A percentile compares a stretch with the other conserved stretches of the same genome.
phyloP scores from a whole-genome alignment of 2,888 invertebrate species.

The Eupeodes luniger region DNA sequence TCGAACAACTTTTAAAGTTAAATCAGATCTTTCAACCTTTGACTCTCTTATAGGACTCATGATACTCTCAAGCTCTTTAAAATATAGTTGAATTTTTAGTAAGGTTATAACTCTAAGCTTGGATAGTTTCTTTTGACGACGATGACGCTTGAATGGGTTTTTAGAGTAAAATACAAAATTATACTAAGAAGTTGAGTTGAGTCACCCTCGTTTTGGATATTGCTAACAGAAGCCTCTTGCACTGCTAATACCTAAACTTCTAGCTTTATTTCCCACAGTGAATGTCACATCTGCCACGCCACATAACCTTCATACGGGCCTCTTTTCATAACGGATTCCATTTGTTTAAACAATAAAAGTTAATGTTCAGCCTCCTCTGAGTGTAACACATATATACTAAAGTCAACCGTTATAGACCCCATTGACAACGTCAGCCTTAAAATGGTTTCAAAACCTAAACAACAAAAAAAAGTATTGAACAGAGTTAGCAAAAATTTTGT shows the following conservation, averaged over 20 bases:
- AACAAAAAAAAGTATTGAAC: conserved; percentile 22
- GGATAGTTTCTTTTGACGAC: no score
- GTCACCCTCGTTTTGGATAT: background rate
- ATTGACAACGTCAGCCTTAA: conserved; percentile 10
- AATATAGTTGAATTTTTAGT: no score
- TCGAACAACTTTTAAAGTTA: background rate
- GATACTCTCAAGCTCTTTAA: no score
- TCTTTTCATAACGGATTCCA: conserved; percentile 29
- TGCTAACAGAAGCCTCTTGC: background rate
- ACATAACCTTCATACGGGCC: conserved; percentile 36
- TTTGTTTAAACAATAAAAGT: conserved; percentile 69
- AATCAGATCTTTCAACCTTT: background rate
- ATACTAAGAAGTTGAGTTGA: background rate
- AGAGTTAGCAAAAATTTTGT: conserved; percentile 47
- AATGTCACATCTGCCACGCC: conserved; percentile 57
- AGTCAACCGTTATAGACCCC: background rate
- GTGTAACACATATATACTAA: background rate
- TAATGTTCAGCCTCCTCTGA: conserved; percentile 48
- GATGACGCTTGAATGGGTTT: background rate
- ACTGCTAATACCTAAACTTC: no score
- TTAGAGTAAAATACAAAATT: background rate
- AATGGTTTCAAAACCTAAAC: conserved; percentile 30
- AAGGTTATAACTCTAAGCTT: no score
- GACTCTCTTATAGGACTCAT: background rate
- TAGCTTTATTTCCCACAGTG: conserved; percentile 40